Evolutionary conservation across 2,888 invertebrate genomes (phyloP).

Genomic region (Scrobipalpa costella): DNA sequence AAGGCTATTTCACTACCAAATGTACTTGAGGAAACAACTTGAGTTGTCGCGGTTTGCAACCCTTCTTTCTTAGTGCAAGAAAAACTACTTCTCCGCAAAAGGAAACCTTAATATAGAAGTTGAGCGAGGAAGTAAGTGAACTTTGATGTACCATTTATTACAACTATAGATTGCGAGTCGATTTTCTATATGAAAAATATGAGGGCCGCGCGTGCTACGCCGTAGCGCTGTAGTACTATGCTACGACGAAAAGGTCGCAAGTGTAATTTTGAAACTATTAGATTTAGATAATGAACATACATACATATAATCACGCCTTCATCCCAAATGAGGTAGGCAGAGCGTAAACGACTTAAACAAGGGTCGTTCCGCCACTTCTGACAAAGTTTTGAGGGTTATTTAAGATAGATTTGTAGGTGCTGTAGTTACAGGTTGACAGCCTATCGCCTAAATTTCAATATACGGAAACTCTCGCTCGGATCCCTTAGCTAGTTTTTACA

Average conservation of each 20-base stretch:
- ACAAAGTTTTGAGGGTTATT: too few relatives aligned
- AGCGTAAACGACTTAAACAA: too few relatives aligned
- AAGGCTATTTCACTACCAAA: constrained; percentile 9
- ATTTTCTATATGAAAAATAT: constrained; percentile 20
- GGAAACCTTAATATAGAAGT: constrained; percentile 14
- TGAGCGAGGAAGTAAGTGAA: constrained; percentile 18
- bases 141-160: constrained; percentile 22
- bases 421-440: too few relatives aligned
- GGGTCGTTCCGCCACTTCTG: too few relatives aligned
- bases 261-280: not conserved
- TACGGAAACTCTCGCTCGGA: too few relatives aligned
- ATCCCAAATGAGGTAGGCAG: too few relatives aligned
- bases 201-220: constrained; percentile 8
- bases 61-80: not conserved
- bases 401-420: too few relatives aligned
- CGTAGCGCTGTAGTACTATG: not conserved
- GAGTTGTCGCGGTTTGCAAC: constrained; percentile 1
- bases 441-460: too few relatives aligned
- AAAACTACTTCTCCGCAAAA: constrained; percentile 13
- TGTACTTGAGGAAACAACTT: constrained; percentile 14
- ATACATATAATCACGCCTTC: too few relatives aligned
- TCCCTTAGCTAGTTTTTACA: too few relatives aligned
- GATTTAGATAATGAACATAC: not conserved
- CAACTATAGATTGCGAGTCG: constrained; percentile 18
- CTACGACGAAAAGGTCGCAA: not conserved